Percentiles rank a stretch among this genome's conserved stretches.
Conservation (phyloP, 2,113 vertebrate genomes). For the western clawed frog (Xenopus tropicalis) region DNA sequence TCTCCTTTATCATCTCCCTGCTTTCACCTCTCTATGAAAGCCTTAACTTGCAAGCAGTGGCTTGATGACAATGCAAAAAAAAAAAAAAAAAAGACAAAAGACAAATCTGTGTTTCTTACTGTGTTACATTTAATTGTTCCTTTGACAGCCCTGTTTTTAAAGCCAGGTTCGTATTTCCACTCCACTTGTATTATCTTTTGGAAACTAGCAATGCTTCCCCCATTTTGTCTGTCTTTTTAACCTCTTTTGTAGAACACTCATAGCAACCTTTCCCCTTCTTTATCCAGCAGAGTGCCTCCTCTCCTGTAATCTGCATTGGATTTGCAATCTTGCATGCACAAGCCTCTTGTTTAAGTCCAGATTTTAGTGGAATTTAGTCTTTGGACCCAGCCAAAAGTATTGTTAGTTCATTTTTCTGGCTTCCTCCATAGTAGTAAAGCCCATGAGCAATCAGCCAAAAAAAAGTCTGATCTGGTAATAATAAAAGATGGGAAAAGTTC, state of each 20-base stretch:
- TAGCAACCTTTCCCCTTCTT: constrained; percentile 36
- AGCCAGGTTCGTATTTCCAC: constrained; percentile 99
- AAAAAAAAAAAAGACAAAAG: constrained; percentile 62
- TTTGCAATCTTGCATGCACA: no score
- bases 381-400: no score
- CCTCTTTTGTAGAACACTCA: constrained; percentile 81
- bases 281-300: constrained; percentile 85
- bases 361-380: no score
- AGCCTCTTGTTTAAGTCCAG: no score
- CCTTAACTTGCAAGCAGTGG: constrained; percentile 81
- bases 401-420: no score
- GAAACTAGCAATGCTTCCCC: constrained; percentile 97
- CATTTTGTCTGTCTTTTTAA: constrained; percentile 81
- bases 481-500: no score
- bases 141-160: constrained; percentile 99
- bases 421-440: no score
- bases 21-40: constrained; percentile 77
- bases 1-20: constrained; percentile 80
- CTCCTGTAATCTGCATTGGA: constrained; percentile 54
- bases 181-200: constrained; percentile 99
- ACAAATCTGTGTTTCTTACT: constrained; percentile 93
- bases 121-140: constrained; percentile 99
- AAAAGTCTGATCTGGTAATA: no score
- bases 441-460: no score
- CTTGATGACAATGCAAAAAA: constrained; percentile 72